Evolutionary conservation across 2,888 invertebrate species (phyloP), one percentile per base, ranked within the genome.

Genomic region (Thera britannica): DNA sequence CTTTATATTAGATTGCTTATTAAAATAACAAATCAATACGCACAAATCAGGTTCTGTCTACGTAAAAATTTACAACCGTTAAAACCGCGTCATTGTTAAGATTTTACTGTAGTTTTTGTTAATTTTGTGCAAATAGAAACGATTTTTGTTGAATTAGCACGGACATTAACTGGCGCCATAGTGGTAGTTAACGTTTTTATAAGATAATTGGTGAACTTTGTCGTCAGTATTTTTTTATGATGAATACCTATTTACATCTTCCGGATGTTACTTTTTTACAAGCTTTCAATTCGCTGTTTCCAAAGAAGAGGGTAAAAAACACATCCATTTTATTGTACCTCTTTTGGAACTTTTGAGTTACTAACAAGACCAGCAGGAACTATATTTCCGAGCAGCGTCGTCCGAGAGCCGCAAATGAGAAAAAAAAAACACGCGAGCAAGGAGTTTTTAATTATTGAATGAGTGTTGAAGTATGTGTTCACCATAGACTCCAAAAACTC

Each of bases 21-120:
- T 12, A 34, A 41, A 49, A 66, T 23, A 44, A 44, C 49, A 65
- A 73, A 70, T 64, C 62, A 71, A 68, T 66, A 72, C 66, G 49
- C 58, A 66, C 66, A 70, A 73, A 75, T 68, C 48, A 72, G 66
- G 69, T 63, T 57, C 62, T 69, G 67, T 62, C 67, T 58, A 58
- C 62, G 66, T 65, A 66, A 70, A 67, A 66, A 57, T 73, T 73
- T 73, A 75, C 65, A 73, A 62, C 46, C 63, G 73, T 72, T 73
- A 75, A 75, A 68, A 65, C 75, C 73, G 56, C 48, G 44, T 41
- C 68, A 60, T 69, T 70, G 70, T 72, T 67, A 38, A 34, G 58
- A 44, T 63, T 61, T 23, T 66, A 67, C 67, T 67, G 57, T 65
- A 12, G 48, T 62, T 64, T 67, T 69, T 62, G 63, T 44, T 34